Evolutionary conservation across 2,113 vertebrate genomes (phyloP), one percentile per base, ranked within the genome.

Genomic region (Coryphaenoides rupestris): DNA sequence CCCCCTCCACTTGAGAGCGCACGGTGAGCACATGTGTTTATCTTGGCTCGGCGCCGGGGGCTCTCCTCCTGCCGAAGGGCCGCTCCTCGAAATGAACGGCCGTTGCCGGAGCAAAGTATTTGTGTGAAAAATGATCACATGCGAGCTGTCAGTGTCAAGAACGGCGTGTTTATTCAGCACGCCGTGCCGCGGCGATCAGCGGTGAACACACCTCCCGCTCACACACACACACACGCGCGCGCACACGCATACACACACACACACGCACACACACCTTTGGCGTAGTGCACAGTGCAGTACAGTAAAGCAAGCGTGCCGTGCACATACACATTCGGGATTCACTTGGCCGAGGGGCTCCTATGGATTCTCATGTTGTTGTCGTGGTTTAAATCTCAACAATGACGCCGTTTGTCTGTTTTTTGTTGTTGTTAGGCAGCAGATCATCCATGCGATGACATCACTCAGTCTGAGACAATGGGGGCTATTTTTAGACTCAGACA

Each of bases 401-500:
- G 62, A 76, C 66, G 80, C 86, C n/a, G n/a, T n/a, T n/a, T 80
- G 76, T 79, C 77, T 60, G 68, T 24, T 5, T 24, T 69, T 83
- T 75, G 78, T 70, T 65, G 54, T 73, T n/a, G n/a, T n/a, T n/a
- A n/a, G n/a, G 78, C 70, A 54, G 74, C 72, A 78, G 68, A 86
- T 83, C 81, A 82, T 73, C 82, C 77, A 67, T 80, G 62, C 57
- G 69, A 77, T 87, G 84, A 88, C 74, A 74, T 89, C 81, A 84
- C 71, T 68, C 70, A 74, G 81, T 86, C 86, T 85, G 68, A 84
- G 79, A 81, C 59, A 58, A 52, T 23, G 76, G n/a, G 23, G 63
- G 69, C 87, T 86, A 88, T 83, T 84, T 88, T 82, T 89, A 89
- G 84, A 21, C 58, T 22, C 64, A 75, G 82, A 78, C 76, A 68